Conservation (phyloP, 2,888 invertebrate species). For the Bembecia ichneumoniformis region DNA sequence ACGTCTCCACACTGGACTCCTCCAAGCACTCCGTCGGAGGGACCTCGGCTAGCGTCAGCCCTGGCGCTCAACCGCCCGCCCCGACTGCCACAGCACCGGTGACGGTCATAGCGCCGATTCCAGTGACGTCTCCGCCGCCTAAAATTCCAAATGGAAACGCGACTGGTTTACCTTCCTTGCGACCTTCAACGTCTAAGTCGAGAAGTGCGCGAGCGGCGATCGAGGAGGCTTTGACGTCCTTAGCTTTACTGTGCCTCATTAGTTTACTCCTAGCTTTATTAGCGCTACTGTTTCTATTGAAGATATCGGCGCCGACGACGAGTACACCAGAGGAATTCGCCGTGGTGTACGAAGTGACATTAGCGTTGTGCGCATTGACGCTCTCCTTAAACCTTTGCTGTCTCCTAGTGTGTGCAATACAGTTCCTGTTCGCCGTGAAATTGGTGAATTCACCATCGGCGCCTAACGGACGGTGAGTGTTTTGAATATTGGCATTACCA, state of each 20-base stretch:
- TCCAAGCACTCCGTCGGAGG: slow-evolving; percentile 77
- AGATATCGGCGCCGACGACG: slow-evolving; percentile 81
- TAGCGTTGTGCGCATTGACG: slow-evolving; percentile 90
- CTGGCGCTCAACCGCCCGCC: slow-evolving; percentile 53
- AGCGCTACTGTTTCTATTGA: slow-evolving; percentile 86
- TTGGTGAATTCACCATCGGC: slow-evolving; percentile 89
- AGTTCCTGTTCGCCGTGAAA: slow-evolving; percentile 94
- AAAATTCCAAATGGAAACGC: slow-evolving; percentile 70
- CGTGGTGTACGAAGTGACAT: slow-evolving; percentile 91
- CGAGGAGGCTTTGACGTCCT: slow-evolving; percentile 85
- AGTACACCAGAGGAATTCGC: slow-evolving; percentile 83
- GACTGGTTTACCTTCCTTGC: slow-evolving; percentile 56
- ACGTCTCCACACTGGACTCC: slow-evolving; percentile 77
- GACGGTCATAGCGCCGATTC: slow-evolving; percentile 38
- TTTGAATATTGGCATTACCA: slow-evolving; percentile 4
- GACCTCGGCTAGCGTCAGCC: slow-evolving; percentile 70
- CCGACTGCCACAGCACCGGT: slow-evolving; percentile 23
- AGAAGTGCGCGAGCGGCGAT: slow-evolving; percentile 52
- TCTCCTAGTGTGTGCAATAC: slow-evolving; percentile 92
- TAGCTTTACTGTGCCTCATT: slow-evolving; percentile 88
- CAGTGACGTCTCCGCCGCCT: slow-evolving; percentile 55
- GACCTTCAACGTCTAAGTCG: slow-evolving; percentile 41
- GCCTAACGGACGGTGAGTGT: slow-evolving; percentile 77
- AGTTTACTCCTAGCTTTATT: slow-evolving; percentile 87
- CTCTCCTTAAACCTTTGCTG: slow-evolving; percentile 92